phyloP scores from a whole-genome alignment of 2,888 invertebrate species.

The Limnephilus marmoratus region DNA sequence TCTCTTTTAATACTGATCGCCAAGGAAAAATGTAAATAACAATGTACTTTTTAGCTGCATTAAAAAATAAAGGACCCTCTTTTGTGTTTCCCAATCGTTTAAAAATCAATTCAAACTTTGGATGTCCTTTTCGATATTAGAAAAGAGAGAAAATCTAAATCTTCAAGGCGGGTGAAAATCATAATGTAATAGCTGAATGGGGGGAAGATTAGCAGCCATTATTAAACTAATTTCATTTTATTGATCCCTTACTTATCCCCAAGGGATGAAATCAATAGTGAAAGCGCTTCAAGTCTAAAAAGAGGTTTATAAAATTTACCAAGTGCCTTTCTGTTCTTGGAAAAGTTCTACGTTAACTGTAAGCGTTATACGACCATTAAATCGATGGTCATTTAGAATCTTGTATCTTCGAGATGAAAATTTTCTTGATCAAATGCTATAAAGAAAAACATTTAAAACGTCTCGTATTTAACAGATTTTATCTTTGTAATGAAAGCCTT shows the following conservation, averaged over 20 bases:
- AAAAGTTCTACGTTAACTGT: not conserved
- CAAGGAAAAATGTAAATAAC: no score
- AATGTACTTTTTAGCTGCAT: no score
- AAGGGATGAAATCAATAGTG: constrained; percentile 18
- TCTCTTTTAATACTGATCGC: no score
- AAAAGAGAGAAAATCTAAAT: not conserved
- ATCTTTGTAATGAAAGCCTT: not conserved
- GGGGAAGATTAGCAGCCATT: constrained; percentile 59
- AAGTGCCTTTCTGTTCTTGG: not conserved
- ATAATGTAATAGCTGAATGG: not conserved
- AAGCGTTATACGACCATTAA: not conserved
- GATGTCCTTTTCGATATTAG: not conserved
- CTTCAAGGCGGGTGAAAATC: not conserved
- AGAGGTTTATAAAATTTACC: constrained; percentile 31
- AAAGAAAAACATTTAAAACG: not conserved
- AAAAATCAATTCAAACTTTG: not conserved
- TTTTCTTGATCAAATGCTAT: not conserved
- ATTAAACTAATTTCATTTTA: constrained; percentile 63
- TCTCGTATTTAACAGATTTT: not conserved
- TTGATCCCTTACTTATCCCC: constrained; percentile 52
- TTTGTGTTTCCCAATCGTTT: not conserved
- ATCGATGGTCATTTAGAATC: not conserved
- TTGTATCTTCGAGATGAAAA: not conserved
- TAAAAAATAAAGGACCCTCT: not conserved
- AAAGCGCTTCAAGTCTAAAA: not conserved